Evolutionary conservation across 1,140 invertebrate species (phyloP).

Genomic region (Diplogasteroides magnus): DNA sequence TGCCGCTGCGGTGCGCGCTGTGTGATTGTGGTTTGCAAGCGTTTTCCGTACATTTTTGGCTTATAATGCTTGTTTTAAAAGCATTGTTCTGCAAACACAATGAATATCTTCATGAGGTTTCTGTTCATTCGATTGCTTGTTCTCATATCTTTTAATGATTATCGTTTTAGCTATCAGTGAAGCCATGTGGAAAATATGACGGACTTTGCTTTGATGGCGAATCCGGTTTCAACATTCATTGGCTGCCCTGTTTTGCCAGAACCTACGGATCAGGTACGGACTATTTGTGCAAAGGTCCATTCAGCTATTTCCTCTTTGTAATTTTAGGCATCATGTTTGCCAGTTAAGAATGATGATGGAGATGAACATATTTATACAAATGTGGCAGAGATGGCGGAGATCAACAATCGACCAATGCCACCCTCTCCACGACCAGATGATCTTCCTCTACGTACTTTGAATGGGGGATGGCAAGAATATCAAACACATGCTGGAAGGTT

Average conservation of each 20-base stretch:
- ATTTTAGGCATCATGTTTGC: too few relatives aligned
- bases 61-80: too few relatives aligned
- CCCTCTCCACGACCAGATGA: conserved; percentile 22
- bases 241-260: background rate
- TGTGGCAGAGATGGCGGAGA: conserved; percentile 30
- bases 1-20: too few relatives aligned
- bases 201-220: background rate
- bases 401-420: conserved; percentile 24
- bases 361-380: conserved; percentile 30
- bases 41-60: too few relatives aligned
- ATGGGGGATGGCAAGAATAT: conserved; percentile 34
- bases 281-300: too few relatives aligned
- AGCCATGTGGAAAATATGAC: background rate
- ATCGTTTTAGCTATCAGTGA: background rate
- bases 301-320: too few relatives aligned
- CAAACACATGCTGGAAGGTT: conserved; percentile 28
- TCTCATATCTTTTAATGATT: too few relatives aligned
- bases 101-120: too few relatives aligned
- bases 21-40: too few relatives aligned
- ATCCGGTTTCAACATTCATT: background rate
- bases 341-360: conserved; percentile 9
- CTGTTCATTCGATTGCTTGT: too few relatives aligned
- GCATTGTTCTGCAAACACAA: too few relatives aligned
- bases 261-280: too few relatives aligned
- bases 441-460: conserved; percentile 16